These are phyloP conservation scores for Troides aeacus DNA, from an alignment of 2,888 invertebrate genomes.

Conservation along the genomic window DNA sequence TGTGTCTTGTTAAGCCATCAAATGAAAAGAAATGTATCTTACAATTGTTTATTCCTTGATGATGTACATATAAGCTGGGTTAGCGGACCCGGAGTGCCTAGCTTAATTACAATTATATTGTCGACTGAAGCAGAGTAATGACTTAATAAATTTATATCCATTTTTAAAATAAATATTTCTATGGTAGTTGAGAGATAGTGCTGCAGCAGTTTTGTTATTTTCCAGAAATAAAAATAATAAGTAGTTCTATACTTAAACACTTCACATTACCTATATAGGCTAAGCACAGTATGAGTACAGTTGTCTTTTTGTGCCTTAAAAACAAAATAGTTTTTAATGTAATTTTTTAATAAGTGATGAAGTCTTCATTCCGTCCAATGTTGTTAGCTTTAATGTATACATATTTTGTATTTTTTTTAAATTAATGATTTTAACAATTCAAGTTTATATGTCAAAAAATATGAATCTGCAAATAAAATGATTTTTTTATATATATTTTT, in stretches of 20 bases:
- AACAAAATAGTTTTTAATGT: background rate
- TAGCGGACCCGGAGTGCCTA: too few species aligned
- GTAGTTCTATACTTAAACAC: background rate
- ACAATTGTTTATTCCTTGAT: too few species aligned
- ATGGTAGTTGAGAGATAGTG: background rate
- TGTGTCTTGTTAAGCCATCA: too few species aligned
- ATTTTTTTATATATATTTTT: too few species aligned
- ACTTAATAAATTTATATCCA: too few species aligned
- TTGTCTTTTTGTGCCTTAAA: background rate
- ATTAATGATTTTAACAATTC: background rate
- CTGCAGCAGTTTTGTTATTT: background rate
- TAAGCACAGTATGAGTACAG: background rate
- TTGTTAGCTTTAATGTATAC: slow-evolving; percentile 9
- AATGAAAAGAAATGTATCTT: too few species aligned
- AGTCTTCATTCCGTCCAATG: slow-evolving; percentile 18
- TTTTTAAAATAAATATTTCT: too few species aligned
- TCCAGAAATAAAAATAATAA: background rate
- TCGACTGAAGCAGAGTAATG: too few species aligned
- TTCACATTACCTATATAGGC: background rate
- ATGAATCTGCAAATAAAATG: too few species aligned
- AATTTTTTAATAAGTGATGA: background rate
- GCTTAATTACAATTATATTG: too few species aligned
- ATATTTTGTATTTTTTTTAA: background rate
- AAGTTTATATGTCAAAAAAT: too few species aligned
- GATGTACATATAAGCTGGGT: too few species aligned